Conservation (phyloP, 2,113 vertebrate genomes). For the Nycticorax nycticorax region DNA sequence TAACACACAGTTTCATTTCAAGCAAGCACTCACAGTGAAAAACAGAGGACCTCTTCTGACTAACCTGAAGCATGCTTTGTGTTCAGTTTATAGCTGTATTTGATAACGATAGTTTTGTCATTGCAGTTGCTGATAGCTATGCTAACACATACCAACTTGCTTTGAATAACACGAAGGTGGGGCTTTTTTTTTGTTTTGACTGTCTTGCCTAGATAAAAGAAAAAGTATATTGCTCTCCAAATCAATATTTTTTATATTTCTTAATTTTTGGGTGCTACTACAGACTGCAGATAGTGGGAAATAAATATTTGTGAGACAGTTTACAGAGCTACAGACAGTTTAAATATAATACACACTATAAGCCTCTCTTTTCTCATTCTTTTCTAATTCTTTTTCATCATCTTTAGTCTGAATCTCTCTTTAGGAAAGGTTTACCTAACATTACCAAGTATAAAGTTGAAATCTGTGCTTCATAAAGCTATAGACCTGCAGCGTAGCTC, state of each 20-base stretch:
- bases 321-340: neutral
- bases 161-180: neutral
- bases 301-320: neutral
- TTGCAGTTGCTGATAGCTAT: slow-evolving; percentile 10
- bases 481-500: neutral
- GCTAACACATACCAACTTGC: neutral
- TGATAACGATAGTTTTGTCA: slow-evolving; percentile 21
- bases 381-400: neutral
- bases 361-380: neutral
- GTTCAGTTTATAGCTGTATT: slow-evolving; percentile 39
- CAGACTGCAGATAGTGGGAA: neutral
- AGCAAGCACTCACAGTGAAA: slow-evolving; percentile 70
- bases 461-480: neutral
- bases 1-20: slow-evolving; percentile 79
- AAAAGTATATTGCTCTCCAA: neutral
- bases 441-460: neutral
- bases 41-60: slow-evolving; percentile 79
- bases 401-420: neutral
- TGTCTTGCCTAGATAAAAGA: neutral
- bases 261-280: neutral
- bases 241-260: neutral
- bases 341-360: neutral
- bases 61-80: slow-evolving; percentile 61
- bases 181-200: neutral
- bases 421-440: neutral